Evolutionary conservation across 1,140 invertebrate species (phyloP), one percentile per base, ranked within the genome.

Genomic region (Bombus affinis): DNA sequence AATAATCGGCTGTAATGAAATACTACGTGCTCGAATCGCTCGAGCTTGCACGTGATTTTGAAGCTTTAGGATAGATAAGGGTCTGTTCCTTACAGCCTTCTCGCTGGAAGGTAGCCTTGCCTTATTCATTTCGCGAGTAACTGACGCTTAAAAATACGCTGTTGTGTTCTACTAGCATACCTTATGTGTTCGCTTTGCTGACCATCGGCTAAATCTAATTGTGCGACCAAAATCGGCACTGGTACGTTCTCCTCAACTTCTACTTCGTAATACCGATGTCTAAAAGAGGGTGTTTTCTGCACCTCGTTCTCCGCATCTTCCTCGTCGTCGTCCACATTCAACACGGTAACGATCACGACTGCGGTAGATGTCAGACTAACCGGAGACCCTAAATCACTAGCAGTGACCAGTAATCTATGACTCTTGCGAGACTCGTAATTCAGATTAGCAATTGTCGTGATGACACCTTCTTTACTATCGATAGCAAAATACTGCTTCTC

Each of bases 341-440:
- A 95, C 0, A 98, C 95, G 9, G 95, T 96, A 0, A 98, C 95
- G 22, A 96, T 93, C 8, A 98, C 93, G 37, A 98, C 94, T 9
- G 98, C 98, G 0, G 97, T 97, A 0, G 98, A 97, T 77, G 97
- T 98, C 15, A 98, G 93, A 88, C 97, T 97, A 0, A 90, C 22
- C 0, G 98, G 98, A 47, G 96, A 97, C 2, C 98, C 98, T 35
- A 98, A 95, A 95, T 98, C 98, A 0, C 97, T 98, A 1, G 98
- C 98, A 12, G 98, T 96, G 1, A 98, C 96, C 0, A 97, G 97
- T 2, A 98, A 95, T 93, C 98, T 98, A 91, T 98, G 96, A 28
- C 95, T 92, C 47, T 94, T 95, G 88, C 96, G 95, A 44, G 92
- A 95, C 93, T 98, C 97, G 89, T 97, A 98, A 91, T 98, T 97